These are phyloP conservation scores for Miltochrista miniata DNA, from an alignment of 2,888 invertebrate species.

Conservation along the genomic window DNA sequence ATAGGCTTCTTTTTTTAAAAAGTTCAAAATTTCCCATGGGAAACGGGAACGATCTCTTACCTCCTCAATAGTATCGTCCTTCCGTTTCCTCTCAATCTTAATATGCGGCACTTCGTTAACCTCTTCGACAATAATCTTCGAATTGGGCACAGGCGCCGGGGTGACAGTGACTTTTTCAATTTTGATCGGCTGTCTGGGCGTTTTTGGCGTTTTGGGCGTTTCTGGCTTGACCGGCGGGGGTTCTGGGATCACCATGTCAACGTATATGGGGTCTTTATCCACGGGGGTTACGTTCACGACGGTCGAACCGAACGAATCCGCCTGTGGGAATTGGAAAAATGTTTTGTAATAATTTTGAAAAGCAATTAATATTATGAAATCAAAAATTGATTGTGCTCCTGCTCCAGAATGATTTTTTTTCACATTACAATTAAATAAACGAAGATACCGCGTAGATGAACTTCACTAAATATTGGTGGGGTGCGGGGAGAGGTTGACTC, in stretches of 20 bases:
- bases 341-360: no score
- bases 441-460: no score
- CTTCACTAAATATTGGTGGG: no score
- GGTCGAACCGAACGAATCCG: conserved; percentile 60
- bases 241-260: conserved; percentile 31
- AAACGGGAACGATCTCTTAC: conserved; percentile 9
- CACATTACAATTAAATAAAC: no score
- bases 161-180: neutral
- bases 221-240: conserved; percentile 24
- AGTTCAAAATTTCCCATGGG: neutral
- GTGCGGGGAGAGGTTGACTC: no score
- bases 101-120: conserved; percentile 52
- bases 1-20: no score
- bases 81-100: conserved; percentile 38
- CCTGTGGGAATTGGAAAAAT: no score
- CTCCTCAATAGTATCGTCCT: conserved; percentile 57
- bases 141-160: conserved; percentile 44
- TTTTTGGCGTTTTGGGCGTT: conserved; percentile 17
- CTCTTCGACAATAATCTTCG: conserved; percentile 59
- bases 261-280: conserved; percentile 56
- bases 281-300: conserved; percentile 50
- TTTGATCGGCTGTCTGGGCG: conserved; percentile 11
- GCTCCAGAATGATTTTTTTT: no score
- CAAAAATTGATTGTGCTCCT: no score
- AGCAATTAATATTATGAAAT: no score